Evolutionary conservation across 2,113 vertebrate genomes (phyloP), one percentile per base, ranked within the genome.

Genomic region (Lota lota): DNA sequence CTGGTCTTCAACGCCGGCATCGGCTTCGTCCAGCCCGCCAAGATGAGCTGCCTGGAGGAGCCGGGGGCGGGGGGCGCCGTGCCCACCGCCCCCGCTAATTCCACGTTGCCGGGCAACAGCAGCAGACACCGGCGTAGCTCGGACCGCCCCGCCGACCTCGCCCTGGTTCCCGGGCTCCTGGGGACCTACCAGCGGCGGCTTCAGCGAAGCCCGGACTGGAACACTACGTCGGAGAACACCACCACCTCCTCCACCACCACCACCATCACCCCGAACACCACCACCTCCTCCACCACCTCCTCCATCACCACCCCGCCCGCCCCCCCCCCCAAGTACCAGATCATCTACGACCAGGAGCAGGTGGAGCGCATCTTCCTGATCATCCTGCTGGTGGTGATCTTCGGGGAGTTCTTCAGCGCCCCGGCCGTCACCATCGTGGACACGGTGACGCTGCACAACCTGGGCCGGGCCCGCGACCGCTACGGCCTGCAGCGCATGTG

Each of bases 401-500:
- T 97, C 54, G 97, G 97, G 10, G 97, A 99, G 75, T 99, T 99
- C 87, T 99, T 99, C 90, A 98, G 96, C 58, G 97, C 97, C 7
- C 97, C 97, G 0, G 96, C 97, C 0, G 90, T 98, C 60, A 99
- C 97, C 24, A 98, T 99, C 15, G 97, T 99, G 78, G 97, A 99
- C 89, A 98, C 97, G 0, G 90, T 99, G 20, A 99, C 97, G 0
- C 91, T 99, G 70, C 96, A 99, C 84, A 97, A 98, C 73, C 92
- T 99, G 0, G 97, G 97, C 1, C 94, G 91, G 10, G 94, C 98
- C 69, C 83, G 97, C 1, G 97, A 99, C 78, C 95, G 95, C 2
- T 99, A 99, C 1, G 97, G 97, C 17, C 78, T 98, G 76, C 97
- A 99, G 88, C 91, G 97, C 20, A 99, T 99, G 97, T 99, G 97